Evolutionary conservation across 2,888 invertebrate species (phyloP), one percentile per base, ranked within the genome.

Genomic region (Caenorhabditis zanzibari): DNA sequence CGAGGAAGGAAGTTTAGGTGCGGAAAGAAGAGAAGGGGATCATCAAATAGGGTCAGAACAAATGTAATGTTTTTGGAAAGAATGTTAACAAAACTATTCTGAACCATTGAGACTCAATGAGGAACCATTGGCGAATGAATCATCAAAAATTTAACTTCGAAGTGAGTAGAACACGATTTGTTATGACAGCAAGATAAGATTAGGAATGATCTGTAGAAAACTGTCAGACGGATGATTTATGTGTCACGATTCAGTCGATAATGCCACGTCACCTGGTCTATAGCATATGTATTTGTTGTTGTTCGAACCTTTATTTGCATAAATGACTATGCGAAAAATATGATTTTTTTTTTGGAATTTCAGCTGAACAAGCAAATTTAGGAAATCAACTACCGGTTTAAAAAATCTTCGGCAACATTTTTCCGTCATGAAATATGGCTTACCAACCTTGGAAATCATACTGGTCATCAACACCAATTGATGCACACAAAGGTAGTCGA

Each of bases 401-500:
- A n/a, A n/a, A n/a, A 52, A 52, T 38, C n/a, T 9, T 19, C 24
- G 10, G 38, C 49, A 47, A 2, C 2, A 2, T 47, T 49, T 19
- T 49, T 49, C 56, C 24, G 38, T 19, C 12, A 19, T 22, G 2
- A 12, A 59, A n/a, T 35, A 24, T 41, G 38, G 12, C 26, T 66
- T 12, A 68, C 68, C 7, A 58, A 86, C 86, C 86, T 83, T 83
- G 83, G 47, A 86, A 84, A 76, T 86, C 75, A 72, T 77, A 72
- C 41, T 86, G 81, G 58, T 84, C 79, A 47, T 86, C 86, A 14
- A 86, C 64, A 58, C 84, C 85, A 56, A 86, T 82, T 6, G 86
- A 76, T 52, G 86, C 84, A 74, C 86, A 86, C 19, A 86, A 24
- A 9, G 86, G 86, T 32, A 86, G 77, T 16, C 85, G 83, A 68